phyloP scores from a whole-genome alignment of 2,888 invertebrate species.

The Allacma fusca region DNA sequence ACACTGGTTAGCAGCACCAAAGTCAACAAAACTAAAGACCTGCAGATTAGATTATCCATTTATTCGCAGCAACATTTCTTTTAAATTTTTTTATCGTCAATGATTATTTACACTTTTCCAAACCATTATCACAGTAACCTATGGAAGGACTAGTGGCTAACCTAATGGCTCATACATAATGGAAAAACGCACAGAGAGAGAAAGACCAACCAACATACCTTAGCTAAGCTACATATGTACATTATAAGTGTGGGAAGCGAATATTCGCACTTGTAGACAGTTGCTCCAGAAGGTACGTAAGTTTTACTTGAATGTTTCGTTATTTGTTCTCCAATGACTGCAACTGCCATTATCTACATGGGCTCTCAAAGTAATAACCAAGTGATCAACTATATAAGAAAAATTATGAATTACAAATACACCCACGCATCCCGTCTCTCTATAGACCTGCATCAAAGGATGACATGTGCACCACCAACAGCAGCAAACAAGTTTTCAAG shows the following conservation, averaged over 20 bases:
- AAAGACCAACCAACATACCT: neutral
- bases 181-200: neutral
- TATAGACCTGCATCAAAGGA: neutral
- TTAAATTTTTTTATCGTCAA: neutral
- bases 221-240: neutral
- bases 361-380: neutral
- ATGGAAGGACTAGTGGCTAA: neutral
- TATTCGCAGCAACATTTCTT: neutral
- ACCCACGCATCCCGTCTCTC: constrained; percentile 5
- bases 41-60: constrained; percentile 4
- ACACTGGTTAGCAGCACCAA: neutral
- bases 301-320: neutral
- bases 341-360: neutral
- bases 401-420: constrained; percentile 19
- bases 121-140: neutral
- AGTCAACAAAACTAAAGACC: neutral
- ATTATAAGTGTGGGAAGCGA: neutral
- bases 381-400: constrained; percentile 14
- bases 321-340: constrained; percentile 11
- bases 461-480: constrained; percentile 23
- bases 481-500: constrained; percentile 7
- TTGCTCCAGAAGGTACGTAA: constrained; percentile 13
- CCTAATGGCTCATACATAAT: neutral
- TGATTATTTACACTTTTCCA: neutral
- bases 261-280: constrained; percentile 6